A percentile compares a stretch with the other conserved stretches of the same genome.
Conservation (phyloP, 2,113 vertebrate genomes). For the Nanorana parkeri region DNA sequence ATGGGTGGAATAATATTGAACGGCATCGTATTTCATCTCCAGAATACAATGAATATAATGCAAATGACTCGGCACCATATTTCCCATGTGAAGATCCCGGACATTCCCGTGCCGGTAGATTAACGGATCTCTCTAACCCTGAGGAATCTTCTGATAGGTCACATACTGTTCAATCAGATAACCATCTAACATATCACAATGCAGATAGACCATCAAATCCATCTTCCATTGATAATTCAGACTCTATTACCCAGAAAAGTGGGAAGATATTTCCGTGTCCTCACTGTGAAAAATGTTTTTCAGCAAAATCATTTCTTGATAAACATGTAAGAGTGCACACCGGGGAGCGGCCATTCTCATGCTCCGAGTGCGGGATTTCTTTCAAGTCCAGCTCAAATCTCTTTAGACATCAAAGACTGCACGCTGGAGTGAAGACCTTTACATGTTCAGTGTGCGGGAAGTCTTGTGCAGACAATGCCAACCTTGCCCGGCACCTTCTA, state of each 20-base stretch:
- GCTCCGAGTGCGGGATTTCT: not conserved
- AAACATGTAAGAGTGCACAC: slow-evolving; percentile 44
- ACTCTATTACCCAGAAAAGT: not conserved
- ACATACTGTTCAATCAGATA: no score
- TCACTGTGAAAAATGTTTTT: slow-evolving; percentile 56
- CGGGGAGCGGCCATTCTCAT: not conserved
- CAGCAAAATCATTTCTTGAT: slow-evolving; percentile 41
- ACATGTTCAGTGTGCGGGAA: slow-evolving; percentile 11
- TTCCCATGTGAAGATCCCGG: no score
- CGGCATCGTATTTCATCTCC: no score
- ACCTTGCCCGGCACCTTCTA: not conserved
- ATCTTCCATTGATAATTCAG: not conserved
- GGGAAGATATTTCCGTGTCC: slow-evolving; percentile 13
- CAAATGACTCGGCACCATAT: no score
- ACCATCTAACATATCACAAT: no score
- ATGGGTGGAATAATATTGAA: no score
- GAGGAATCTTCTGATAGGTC: no score
- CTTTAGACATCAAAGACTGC: slow-evolving; percentile 1
- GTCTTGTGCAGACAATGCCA: not conserved
- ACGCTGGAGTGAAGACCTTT: slow-evolving; percentile 24
- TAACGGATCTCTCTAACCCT: no score
- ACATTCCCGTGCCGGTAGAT: no score
- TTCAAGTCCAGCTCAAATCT: not conserved
- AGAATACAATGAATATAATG: no score
- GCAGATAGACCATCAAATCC: no score